Evolutionary conservation across 2,113 vertebrate species (phyloP), one percentile per base, ranked within the genome.

Genomic region (Lepisosteus oculatus): DNA sequence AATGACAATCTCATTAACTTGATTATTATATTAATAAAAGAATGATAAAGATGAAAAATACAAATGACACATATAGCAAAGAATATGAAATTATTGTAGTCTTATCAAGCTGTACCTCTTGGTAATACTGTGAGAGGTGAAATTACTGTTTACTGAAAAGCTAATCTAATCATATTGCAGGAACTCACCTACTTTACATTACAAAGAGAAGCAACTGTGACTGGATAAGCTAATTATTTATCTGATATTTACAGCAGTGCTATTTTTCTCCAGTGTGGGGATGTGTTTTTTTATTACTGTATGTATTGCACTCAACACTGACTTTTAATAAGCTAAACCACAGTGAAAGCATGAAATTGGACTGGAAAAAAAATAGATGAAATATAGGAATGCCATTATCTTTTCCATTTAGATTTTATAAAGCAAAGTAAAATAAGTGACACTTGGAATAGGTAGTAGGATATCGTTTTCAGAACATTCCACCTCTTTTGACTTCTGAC

Each of bases 311-410:
- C 74, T 78, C 74, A 67, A 71, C 72, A 73, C 77, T 67, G 69
- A 79, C 72, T 85, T 88, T 83, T 88, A 86, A 86, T 86, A 84
- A 85, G 78, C 76, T 75, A 45, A 14, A 45, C 67, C 74, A 69
- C 79, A 14, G 74, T 69, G 77, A 74, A 76, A 85, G 43, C 57
- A 76, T 76, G 77, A 81, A 79, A 79, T 76, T 71, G 57, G 62
- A 72, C 76, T 67, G 76, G 78, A 78, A 76, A 82, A 82, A 76
- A 9, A 66, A 83, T 69, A 77, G 82, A 86, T 87, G 85, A 78
- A 80, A 85, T 87, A 82, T 83, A 81, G 79, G 75, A 86, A 86
- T 29, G 85, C 85, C 83, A 83, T 87, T 90, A 88, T 84, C 85
- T 87, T 78, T 84, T 72, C 77, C 72, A 86, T 84, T 79, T 80